Conservation (phyloP, 2,888 invertebrate species). For the Patella depressa region DNA sequence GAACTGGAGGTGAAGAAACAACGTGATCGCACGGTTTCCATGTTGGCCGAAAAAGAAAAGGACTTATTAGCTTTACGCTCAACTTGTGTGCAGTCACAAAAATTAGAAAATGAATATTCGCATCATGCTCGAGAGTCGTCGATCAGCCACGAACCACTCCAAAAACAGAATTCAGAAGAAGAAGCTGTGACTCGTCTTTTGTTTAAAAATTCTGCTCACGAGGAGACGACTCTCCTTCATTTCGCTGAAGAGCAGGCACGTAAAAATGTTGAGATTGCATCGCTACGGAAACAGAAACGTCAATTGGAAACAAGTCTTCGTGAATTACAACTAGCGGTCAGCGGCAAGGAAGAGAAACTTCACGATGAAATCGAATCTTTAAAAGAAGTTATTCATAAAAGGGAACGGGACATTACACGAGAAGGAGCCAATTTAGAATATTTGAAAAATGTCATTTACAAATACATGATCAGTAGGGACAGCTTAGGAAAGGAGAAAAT, state of each 20-base stretch:
- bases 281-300: conserved; percentile 81
- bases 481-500: conserved; percentile 82
- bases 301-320: conserved; percentile 74
- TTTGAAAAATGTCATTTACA: conserved; percentile 89
- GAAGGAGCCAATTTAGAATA: conserved; percentile 92
- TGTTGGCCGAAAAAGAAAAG: conserved; percentile 85
- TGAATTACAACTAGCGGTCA: conserved; percentile 73
- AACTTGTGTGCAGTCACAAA: conserved; percentile 40
- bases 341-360: conserved; percentile 71
- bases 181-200: conserved; percentile 53
- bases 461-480: conserved; percentile 82
- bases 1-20: conserved; percentile 77
- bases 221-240: conserved; percentile 77
- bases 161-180: conserved; percentile 39
- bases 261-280: conserved; percentile 83
- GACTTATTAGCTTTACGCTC: conserved; percentile 71
- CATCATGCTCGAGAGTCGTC: not conserved
- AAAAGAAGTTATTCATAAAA: conserved; percentile 74
- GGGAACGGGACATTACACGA: conserved; percentile 75
- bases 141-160: conserved; percentile 11
- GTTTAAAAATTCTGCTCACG: conserved; percentile 47
- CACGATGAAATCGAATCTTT: conserved; percentile 73
- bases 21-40: conserved; percentile 82
- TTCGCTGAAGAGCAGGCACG: conserved; percentile 87
- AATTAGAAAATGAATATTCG: conserved; percentile 34